Evolutionary conservation across 2,113 vertebrate genomes (phyloP).

Genomic region (Ammodytes marinus): DNA sequence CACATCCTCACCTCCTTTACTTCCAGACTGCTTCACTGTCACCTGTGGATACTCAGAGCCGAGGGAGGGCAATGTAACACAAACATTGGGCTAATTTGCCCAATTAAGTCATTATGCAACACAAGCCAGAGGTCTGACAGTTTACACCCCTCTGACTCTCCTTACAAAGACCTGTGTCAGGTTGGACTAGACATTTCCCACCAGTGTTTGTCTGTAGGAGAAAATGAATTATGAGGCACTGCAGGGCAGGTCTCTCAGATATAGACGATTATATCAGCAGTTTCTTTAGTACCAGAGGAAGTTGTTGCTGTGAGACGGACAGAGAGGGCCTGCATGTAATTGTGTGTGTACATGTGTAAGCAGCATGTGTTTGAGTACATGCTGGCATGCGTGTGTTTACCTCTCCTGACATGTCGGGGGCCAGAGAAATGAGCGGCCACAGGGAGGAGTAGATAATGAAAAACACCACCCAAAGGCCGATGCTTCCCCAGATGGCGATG

Average conservation of each 20-base stretch:
- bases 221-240: conserved; percentile 46
- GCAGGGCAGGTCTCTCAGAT: conserved; percentile 31
- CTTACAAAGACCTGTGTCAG: conserved; percentile 65
- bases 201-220: conserved; percentile 39
- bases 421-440: conserved; percentile 95
- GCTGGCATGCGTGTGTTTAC: conserved; percentile 81
- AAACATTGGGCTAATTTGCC: conserved; percentile 80
- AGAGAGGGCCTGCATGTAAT: background rate
- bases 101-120: conserved; percentile 84
- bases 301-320: conserved; percentile 18
- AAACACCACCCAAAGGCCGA: conserved; percentile 96
- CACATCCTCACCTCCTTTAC: conserved; percentile 13
- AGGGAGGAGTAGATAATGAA: conserved; percentile 96
- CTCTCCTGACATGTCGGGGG: conserved; percentile 99
- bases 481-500: conserved; percentile 99
- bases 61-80: conserved; percentile 74
- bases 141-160: conserved; percentile 63
- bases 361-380: conserved; percentile 13
- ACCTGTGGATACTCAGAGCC: conserved; percentile 78
- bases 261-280: conserved; percentile 24
- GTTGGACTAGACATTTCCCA: conserved; percentile 60
- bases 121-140: conserved; percentile 79
- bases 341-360: conserved; percentile 2
- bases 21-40: conserved; percentile 59
- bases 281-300: conserved; percentile 29